These are phyloP conservation scores for Nomada lathburiana DNA, from an alignment of 2,888 invertebrate genomes.

Conservation along the genomic window DNA sequence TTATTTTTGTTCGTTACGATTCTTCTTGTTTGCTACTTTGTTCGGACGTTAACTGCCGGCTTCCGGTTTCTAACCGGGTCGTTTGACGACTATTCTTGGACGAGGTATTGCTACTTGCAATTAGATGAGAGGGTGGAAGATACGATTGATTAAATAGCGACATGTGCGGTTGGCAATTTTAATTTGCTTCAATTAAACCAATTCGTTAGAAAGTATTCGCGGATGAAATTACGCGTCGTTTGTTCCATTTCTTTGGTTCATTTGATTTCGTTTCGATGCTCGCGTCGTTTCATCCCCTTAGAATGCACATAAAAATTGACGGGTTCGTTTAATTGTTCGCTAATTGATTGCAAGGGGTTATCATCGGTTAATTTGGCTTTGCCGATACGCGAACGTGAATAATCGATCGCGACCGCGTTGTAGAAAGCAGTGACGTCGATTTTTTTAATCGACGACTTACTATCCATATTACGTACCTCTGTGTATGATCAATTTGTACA, in stretches of 20 bases:
- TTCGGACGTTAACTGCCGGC: background rate
- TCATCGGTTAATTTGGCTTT: background rate
- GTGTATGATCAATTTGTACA: background rate
- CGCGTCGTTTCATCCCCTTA: too few species aligned
- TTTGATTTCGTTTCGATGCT: too few species aligned
- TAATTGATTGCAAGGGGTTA: too few species aligned
- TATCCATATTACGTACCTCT: background rate
- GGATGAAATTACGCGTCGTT: too few species aligned
- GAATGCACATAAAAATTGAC: too few species aligned
- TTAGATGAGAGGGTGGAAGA: constrained; percentile 3
- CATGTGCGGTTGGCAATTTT: background rate
- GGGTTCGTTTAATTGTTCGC: too few species aligned
- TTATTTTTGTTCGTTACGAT: constrained; percentile 21
- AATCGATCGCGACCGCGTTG: background rate
- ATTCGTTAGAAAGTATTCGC: too few species aligned
- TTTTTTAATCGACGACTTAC: background rate
- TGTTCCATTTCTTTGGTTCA: too few species aligned
- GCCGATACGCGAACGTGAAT: background rate
- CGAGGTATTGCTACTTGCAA: constrained; percentile 31
- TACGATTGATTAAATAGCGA: constrained; percentile 42
- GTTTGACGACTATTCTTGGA: constrained; percentile 38
- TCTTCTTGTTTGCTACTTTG: constrained; percentile 36
- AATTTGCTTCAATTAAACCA: constrained; percentile 10
- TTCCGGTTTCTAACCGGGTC: constrained; percentile 20
- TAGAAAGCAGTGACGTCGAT: background rate